Evolutionary conservation across 2,888 invertebrate species (phyloP).

Genomic region (Lasius fuliginosus): DNA sequence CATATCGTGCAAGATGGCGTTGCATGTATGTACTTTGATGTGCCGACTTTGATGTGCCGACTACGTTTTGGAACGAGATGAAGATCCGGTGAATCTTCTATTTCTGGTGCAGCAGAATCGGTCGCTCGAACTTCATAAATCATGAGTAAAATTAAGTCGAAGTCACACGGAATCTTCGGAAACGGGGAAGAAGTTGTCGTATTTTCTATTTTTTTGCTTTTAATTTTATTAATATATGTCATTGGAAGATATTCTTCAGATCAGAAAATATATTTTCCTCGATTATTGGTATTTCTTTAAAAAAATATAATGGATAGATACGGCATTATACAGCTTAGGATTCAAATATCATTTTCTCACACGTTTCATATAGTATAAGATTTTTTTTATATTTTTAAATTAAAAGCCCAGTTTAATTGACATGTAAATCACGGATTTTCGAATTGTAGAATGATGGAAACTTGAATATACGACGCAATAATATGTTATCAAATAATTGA

Average conservation of each 20-base stretch:
- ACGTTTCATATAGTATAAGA: not conserved
- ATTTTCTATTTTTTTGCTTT: not conserved
- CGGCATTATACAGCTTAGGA: not conserved
- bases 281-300: not conserved
- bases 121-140: not conserved
- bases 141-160: not conserved
- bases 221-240: not conserved
- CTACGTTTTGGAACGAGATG: not conserved
- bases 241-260: not conserved
- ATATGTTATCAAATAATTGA: not conserved
- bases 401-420: not conserved
- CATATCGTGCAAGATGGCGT: slow-evolving; percentile 61
- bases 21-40: slow-evolving; percentile 9
- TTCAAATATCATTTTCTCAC: not conserved
- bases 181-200: not conserved
- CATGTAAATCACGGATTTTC: not conserved
- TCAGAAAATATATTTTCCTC: not conserved
- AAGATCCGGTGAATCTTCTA: not conserved
- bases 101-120: not conserved
- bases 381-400: not conserved
- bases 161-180: not conserved
- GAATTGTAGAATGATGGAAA: not conserved
- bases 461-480: not conserved
- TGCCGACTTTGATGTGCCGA: slow-evolving; percentile 5
- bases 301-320: not conserved